phyloP scores from a whole-genome alignment of 2,888 invertebrate genomes.

The Tethea ocularis region DNA sequence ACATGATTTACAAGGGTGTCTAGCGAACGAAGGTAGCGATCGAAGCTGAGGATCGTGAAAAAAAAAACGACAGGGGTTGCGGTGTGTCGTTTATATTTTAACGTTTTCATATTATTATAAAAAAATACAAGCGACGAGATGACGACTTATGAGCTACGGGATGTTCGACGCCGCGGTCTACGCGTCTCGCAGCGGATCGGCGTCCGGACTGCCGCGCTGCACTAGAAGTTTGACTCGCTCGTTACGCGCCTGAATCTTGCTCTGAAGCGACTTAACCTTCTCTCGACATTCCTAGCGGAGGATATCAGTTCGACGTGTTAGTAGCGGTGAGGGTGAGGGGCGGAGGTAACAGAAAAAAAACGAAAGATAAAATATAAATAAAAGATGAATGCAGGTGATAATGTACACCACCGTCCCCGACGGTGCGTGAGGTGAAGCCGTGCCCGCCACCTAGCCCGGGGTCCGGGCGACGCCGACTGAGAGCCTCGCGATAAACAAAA shows the following conservation, averaged over 20 bases:
- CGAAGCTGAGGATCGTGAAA: constrained; percentile 59
- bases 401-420: constrained; percentile 49
- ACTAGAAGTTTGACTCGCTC: constrained; percentile 94
- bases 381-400: constrained; percentile 60
- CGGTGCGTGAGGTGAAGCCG: constrained; percentile 48
- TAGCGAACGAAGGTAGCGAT: constrained; percentile 48
- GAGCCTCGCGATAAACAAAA: constrained; percentile 65
- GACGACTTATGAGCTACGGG: constrained; percentile 64
- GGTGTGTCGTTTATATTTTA: constrained; percentile 73
- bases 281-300: constrained; percentile 91
- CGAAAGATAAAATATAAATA: constrained; percentile 60
- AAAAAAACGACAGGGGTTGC: constrained; percentile 68
- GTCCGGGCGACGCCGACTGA: constrained; percentile 39
- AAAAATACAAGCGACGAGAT: constrained; percentile 64
- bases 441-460: constrained; percentile 48
- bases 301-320: constrained; percentile 75
- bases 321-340: constrained; percentile 64
- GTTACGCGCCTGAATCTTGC: constrained; percentile 93
- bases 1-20: constrained; percentile 75
- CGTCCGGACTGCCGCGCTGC: constrained; percentile 94
- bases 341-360: constrained; percentile 74
- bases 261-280: constrained; percentile 92
- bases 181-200: constrained; percentile 88
- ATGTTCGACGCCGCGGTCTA: constrained; percentile 60
- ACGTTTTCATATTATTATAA: constrained; percentile 61